Conservation (phyloP, 92 coral and sea anemone genomes). For the Montipora capitata region DNA sequence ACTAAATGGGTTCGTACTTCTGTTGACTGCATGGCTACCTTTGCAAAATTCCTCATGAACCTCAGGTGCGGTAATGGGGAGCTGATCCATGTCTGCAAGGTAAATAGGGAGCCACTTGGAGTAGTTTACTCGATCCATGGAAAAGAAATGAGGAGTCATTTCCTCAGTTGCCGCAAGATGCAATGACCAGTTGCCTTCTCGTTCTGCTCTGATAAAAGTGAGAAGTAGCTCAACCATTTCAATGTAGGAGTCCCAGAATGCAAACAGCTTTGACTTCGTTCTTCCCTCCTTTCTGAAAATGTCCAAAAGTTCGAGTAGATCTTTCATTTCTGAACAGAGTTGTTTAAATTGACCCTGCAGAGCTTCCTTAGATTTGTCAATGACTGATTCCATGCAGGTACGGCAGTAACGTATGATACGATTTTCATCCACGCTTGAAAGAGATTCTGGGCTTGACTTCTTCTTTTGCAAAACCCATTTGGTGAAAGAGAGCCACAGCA, state of each 20-base stretch:
- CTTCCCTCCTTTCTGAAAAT: background rate
- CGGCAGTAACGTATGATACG: too few species aligned
- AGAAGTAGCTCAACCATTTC: slow-evolving; percentile 52
- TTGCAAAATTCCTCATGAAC: slow-evolving; percentile 44
- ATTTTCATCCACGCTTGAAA: background rate
- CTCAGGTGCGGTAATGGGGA: slow-evolving; percentile 30
- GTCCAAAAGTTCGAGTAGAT: background rate
- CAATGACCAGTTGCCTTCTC: slow-evolving; percentile 31
- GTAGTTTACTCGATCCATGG: slow-evolving; percentile 39
- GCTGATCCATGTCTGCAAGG: slow-evolving; percentile 64
- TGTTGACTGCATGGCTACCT: slow-evolving; percentile 60
- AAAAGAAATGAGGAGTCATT: slow-evolving; percentile 35
- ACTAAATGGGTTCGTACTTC: slow-evolving; percentile 44
- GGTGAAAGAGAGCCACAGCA: slow-evolving; percentile 28
- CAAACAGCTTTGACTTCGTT: background rate
- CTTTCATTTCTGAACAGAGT: background rate
- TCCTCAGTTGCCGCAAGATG: slow-evolving; percentile 22
- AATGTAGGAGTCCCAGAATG: slow-evolving; percentile 64
- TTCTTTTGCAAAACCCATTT: background rate
- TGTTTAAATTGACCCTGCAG: too few species aligned
- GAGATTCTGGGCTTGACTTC: background rate
- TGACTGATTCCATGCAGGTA: too few species aligned
- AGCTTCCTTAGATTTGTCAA: too few species aligned
- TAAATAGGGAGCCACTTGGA: slow-evolving; percentile 60
- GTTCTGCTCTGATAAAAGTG: slow-evolving; percentile 48